Percentiles rank a stretch among this genome's conserved stretches.
These are phyloP conservation scores for Berghia stephanieae DNA, from an alignment of 1,140 invertebrate species.

Conservation along the genomic window DNA sequence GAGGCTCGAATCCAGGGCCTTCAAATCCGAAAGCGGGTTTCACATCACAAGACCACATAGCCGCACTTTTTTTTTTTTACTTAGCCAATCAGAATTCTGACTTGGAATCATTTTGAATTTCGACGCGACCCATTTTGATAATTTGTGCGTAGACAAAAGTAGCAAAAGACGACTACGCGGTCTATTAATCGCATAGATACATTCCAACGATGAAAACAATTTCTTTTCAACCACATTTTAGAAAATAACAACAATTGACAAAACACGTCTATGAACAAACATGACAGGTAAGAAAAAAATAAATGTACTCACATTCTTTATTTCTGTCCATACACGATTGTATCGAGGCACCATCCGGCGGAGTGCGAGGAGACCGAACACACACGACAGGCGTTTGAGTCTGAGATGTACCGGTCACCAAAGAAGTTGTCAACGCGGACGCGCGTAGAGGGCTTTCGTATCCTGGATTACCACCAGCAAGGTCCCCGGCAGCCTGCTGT, in stretches of 20 bases:
- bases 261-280: not conserved
- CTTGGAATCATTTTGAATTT: too few relatives aligned
- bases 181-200: not conserved
- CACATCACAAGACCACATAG: too few relatives aligned
- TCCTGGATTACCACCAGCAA: not conserved
- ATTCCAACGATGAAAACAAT: too few relatives aligned
- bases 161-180: not conserved
- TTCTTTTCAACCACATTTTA: too few relatives aligned
- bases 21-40: too few relatives aligned
- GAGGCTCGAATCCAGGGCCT: too few relatives aligned
- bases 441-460: not conserved
- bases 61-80: too few relatives aligned
- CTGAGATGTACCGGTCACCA: too few relatives aligned
- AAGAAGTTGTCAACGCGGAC: not conserved
- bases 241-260: too few relatives aligned
- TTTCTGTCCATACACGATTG: conserved; percentile 94
- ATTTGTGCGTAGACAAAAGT: not conserved
- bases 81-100: too few relatives aligned
- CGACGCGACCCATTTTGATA: too few relatives aligned
- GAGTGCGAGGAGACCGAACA: conserved; percentile 73
- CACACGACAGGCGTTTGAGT: conserved; percentile 22
- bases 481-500: not conserved
- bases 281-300: not conserved
- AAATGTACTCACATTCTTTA: conserved; percentile 91
- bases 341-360: conserved; percentile 92